Evolutionary conservation across 2,797 vertebrate genomes (phyloP), one percentile per base, ranked within the genome.

Genomic region (Enteromius treurensis): DNA sequence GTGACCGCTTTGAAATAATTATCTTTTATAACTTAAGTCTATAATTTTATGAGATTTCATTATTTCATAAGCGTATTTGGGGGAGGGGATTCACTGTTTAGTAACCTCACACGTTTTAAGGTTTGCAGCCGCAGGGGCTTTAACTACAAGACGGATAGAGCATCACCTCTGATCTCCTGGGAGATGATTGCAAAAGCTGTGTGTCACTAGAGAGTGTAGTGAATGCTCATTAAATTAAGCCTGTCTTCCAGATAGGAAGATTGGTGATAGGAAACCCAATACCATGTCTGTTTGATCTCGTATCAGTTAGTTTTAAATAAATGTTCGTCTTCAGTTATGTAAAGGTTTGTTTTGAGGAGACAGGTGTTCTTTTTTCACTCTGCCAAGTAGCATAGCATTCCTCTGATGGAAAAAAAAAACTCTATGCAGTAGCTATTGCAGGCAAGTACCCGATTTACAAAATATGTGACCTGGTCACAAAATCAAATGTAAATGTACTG

Each of bases 181-280:
- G 84, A 75, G 65, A 69, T 75, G 51, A 68, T 60, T 49, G 67
- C 45, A 53, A 85, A 78, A 75, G 37, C 67, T 79, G 80, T 45
- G 47, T 67, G 64, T 79, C 77, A 42, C 49, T 29, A 76, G 69
- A 74, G 68, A 83, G 9, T 14, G 15, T 32, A 34, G 26, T 67
- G 53, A 81, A 86, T 65, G 47, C 79, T 83, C 77, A 83, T 79
- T 86, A 79, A 68, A 15, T 51, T 68, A 45, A 77, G 60, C 62
- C 60, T 74, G 19, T 8, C 17, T 26, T 75, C 7, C 29, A 67
- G 62, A 73, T 71, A 60, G 34, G 34, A 34, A 62, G 37, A 49
- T 15, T 47, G 23, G 10, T 64, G 15, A 65, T n/a, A 1, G 40
- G n/a, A 77, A 77, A 42, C 3, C 42, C 75, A 45, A 19, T 62